A percentile compares a stretch with the other conserved stretches of the same genome.
Conservation (phyloP, 2,888 invertebrate genomes). For the Parnassius glacialis region DNA sequence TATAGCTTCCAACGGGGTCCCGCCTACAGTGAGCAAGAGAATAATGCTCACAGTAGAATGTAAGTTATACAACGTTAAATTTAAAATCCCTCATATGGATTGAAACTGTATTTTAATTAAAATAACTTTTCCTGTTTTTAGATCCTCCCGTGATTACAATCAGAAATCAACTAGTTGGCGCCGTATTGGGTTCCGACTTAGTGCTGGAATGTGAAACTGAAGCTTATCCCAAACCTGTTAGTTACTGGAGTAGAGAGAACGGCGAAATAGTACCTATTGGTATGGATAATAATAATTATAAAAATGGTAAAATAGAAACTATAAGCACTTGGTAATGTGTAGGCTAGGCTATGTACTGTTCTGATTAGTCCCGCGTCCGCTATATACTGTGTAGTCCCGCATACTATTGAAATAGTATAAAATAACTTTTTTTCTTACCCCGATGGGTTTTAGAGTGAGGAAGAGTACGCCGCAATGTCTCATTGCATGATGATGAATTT, state of each 20-base stretch:
- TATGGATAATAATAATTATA: slow-evolving; percentile 54
- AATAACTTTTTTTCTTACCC: no score
- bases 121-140: slow-evolving; percentile 50
- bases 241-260: slow-evolving; percentile 90
- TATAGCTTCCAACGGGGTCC: slow-evolving; percentile 91
- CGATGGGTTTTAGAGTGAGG: no score
- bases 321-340: no score
- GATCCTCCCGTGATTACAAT: slow-evolving; percentile 93
- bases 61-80: slow-evolving; percentile 64
- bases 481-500: no score
- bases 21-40: slow-evolving; percentile 93
- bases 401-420: no score
- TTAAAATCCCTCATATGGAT: not conserved
- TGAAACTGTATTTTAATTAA: not conserved
- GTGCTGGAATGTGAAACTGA: slow-evolving; percentile 91
- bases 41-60: slow-evolving; percentile 92
- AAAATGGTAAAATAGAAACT: no score
- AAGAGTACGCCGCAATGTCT: no score
- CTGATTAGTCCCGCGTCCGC: no score
- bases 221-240: slow-evolving; percentile 92
- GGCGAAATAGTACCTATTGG: slow-evolving; percentile 89
- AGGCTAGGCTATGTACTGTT: no score
- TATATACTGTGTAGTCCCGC: no score
- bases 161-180: slow-evolving; percentile 91
- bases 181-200: slow-evolving; percentile 86